Conservation (phyloP, 2,797 vertebrate genomes). For the Etheostoma nigrum region DNA sequence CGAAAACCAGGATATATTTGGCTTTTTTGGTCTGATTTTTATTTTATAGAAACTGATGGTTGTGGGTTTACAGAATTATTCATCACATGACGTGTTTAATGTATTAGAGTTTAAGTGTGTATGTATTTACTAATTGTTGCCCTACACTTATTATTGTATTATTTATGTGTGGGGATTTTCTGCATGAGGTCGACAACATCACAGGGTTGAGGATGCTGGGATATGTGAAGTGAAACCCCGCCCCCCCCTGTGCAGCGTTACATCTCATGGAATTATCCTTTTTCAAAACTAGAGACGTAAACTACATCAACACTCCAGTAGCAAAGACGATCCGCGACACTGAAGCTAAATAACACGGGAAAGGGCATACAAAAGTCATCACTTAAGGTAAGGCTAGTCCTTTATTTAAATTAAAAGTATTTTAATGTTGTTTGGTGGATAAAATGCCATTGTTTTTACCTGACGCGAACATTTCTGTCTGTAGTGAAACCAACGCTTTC, state of each 20-base stretch:
- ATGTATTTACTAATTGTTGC: too few relatives aligned
- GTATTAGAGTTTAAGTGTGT: neutral
- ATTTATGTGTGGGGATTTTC: neutral
- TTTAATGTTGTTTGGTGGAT: neutral
- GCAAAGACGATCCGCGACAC: neutral
- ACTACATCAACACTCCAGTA: rapidly evolving
- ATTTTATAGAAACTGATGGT: neutral
- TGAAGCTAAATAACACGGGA: neutral
- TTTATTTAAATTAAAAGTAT: neutral
- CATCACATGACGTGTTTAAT: neutral
- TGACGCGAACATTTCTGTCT: neutral
- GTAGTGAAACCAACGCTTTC: neutral
- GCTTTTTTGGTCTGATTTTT: neutral
- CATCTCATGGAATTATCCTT: neutral
- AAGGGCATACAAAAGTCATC: neutral
- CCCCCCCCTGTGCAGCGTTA: neutral
- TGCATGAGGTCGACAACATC: neutral
- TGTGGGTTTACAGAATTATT: neutral
- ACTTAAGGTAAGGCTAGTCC: slow-evolving; percentile 1
- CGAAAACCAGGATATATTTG: neutral
- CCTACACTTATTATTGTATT: neutral
- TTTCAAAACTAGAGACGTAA: neutral
- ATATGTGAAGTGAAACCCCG: neutral
- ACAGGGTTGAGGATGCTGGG: neutral
- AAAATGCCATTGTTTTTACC: neutral